Percentiles rank a stretch among this genome's conserved stretches.
phyloP scores from a whole-genome alignment of 2,797 vertebrate genomes.

The Schizothorax lantsangensis region DNA sequence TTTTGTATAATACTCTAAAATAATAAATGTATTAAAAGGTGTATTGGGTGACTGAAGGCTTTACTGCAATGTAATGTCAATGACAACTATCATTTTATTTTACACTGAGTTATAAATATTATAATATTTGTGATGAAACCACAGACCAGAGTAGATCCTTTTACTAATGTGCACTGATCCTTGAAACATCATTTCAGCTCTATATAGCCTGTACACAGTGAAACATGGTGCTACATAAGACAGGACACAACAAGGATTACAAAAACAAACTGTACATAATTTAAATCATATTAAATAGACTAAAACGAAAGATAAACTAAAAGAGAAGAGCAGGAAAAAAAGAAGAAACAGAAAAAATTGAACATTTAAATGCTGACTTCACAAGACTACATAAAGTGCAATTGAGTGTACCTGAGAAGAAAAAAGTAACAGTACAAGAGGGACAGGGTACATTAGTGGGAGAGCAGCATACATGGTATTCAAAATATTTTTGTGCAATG shows the following conservation, averaged over 20 bases:
- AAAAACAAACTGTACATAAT: neutral
- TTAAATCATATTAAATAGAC: neutral
- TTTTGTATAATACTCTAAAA: too few relatives aligned
- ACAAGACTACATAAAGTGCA: neutral
- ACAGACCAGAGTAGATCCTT: too few relatives aligned
- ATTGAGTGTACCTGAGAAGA: neutral
- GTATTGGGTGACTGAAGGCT: neutral
- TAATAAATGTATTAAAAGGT: too few relatives aligned
- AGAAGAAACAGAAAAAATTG: too few relatives aligned
- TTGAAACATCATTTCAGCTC: neutral
- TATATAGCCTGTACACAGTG: neutral
- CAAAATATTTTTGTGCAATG: too few relatives aligned
- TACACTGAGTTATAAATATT: neutral
- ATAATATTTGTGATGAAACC: too few relatives aligned
- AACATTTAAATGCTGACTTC: neutral
- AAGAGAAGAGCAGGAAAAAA: neutral
- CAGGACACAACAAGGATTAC: neutral
- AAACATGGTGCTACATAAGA: neutral
- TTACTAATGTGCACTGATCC: neutral
- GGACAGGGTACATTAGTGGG: too few relatives aligned
- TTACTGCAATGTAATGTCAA: neutral
- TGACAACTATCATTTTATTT: neutral
- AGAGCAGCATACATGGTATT: too few relatives aligned
- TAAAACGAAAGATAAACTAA: neutral
- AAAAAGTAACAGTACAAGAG: too few relatives aligned